Evolutionary conservation across 2,797 vertebrate species (phyloP), one percentile per base, ranked within the genome.

Genomic region (Pangasius sanitwongsei): DNA sequence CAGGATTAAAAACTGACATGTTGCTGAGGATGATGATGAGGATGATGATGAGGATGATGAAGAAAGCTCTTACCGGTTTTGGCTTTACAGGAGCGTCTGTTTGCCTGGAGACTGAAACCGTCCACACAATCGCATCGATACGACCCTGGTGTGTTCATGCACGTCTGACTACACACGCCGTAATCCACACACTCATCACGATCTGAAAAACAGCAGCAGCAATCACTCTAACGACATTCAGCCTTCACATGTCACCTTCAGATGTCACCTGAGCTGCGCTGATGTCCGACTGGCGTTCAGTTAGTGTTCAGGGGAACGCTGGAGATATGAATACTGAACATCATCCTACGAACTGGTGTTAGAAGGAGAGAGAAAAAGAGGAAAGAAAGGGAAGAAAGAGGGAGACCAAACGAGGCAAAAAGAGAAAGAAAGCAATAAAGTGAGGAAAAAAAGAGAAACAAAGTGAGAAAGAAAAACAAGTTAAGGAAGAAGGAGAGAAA

Each of bases 21-120:
- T 6, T 31, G 11, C 9, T 28, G 74, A 5, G 12, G 72, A 13
- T 28, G 41, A 18, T 6, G 12, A 53, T 80, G 28, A 11, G 2
- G 55, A 12, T 41, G 55, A 11, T 41, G 34, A 37, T 13, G 4
- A n/a, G 0, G 48, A 8, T 16, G n/a, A 81, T 34, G 78, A 57
- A 20, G 77, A 34, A 90, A 88, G 86, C 87, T 91, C 96, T 97
- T 94, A 98, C 97, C 97, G 70, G 91, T 96, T 96, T 97, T 97
- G 91, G 95, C 96, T 93, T 96, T 97, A 94, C 97, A 98, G 90
- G 97, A 96, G 86, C 94, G 96, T 93, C 96, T 96, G 90, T 98
- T 95, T 1, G 95, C 86, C 90, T 97, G 97, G 82, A 97, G 94
- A 37, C 96, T 89, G 13, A 96, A 98, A 59, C 97, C 97, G 28